Conservation (phyloP, 1,140 invertebrate species). For the Zaprionus inermis region DNA sequence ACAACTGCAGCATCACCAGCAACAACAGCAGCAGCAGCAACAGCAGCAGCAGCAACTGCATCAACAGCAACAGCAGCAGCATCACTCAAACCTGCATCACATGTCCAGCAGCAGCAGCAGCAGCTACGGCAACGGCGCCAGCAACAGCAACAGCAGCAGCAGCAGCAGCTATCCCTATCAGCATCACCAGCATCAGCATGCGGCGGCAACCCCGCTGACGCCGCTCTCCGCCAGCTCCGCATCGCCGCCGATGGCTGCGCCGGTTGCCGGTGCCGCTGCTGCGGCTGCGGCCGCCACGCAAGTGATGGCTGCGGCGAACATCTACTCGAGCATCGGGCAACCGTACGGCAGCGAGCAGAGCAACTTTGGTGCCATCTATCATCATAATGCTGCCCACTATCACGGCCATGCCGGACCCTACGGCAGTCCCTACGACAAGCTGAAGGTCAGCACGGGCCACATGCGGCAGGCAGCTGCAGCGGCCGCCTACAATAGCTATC, state of each 20-base stretch:
- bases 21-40: slow-evolving; percentile 38
- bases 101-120: slow-evolving; percentile 33
- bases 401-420: slow-evolving; percentile 65
- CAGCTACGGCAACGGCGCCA: slow-evolving; percentile 31
- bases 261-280: slow-evolving; percentile 18
- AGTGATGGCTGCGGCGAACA: slow-evolving; percentile 66
- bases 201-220: slow-evolving; percentile 49
- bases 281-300: slow-evolving; percentile 38
- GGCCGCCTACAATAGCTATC: slow-evolving; percentile 75
- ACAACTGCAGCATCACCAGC: slow-evolving; percentile 30
- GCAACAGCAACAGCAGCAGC: slow-evolving; percentile 7
- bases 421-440: slow-evolving; percentile 81
- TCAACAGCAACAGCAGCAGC: slow-evolving; percentile 39
- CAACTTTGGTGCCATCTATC: slow-evolving; percentile 85
- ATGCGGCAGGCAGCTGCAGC: slow-evolving; percentile 68
- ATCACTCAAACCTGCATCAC: slow-evolving; percentile 54
- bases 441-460: slow-evolving; percentile 70
- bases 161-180: slow-evolving; percentile 47
- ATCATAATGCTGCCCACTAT: slow-evolving; percentile 72
- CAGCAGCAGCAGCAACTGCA: slow-evolving; percentile 47
- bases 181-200: slow-evolving; percentile 49
- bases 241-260: slow-evolving; percentile 44
- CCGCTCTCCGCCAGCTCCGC: slow-evolving; percentile 44
- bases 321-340: slow-evolving; percentile 82
- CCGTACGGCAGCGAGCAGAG: slow-evolving; percentile 85